phyloP scores from a whole-genome alignment of 2,113 vertebrate genomes.

The Falco punctatus region DNA sequence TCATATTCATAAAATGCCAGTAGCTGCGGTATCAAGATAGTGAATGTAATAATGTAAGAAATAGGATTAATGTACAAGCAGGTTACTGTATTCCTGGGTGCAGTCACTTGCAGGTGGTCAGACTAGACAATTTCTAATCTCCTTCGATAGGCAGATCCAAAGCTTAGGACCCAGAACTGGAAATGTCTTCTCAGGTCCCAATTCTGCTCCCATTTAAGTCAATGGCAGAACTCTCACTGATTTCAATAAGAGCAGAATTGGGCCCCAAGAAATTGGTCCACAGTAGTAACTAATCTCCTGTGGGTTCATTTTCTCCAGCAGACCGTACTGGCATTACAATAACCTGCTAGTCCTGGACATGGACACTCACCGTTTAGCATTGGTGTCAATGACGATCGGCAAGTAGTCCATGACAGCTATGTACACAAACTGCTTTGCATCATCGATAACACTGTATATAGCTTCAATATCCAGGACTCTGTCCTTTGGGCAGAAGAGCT shows the following conservation, averaged over 20 bases:
- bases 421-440: slow-evolving; percentile 87
- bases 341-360: neutral
- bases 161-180: slow-evolving; percentile 21
- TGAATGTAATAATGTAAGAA: neutral
- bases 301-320: neutral
- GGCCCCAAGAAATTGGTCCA: slow-evolving; percentile 56
- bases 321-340: neutral
- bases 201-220: slow-evolving; percentile 66
- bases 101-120: neutral
- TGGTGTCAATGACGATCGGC: slow-evolving; percentile 83
- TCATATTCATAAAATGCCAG: neutral
- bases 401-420: slow-evolving; percentile 92
- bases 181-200: slow-evolving; percentile 57
- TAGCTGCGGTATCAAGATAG: neutral
- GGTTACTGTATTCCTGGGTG: neutral
- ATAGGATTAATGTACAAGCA: neutral
- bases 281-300: neutral
- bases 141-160: slow-evolving; percentile 20
- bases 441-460: slow-evolving; percentile 89
- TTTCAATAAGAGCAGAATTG: slow-evolving; percentile 68
- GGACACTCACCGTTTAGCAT: slow-evolving; percentile 73
- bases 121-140: slow-evolving; percentile 28
- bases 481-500: slow-evolving; percentile 88
- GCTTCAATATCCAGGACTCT: slow-evolving; percentile 92
- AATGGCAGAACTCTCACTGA: slow-evolving; percentile 66